phyloP scores from a whole-genome alignment of 2,888 invertebrate genomes.

The Limnephilus auricula region DNA sequence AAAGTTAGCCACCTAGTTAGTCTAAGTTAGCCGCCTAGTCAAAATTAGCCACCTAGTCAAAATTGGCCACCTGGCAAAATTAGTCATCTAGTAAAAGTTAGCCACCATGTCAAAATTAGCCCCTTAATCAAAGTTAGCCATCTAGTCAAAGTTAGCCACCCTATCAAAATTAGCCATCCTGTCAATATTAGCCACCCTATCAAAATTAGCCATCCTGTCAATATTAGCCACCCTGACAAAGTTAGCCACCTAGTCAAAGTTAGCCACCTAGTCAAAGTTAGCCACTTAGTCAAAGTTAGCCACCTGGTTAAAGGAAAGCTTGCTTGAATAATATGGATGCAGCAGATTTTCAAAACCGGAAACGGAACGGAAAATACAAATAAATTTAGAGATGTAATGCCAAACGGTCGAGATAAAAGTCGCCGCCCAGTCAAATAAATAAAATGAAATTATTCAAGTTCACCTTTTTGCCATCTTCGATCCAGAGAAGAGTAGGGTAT shows the following conservation, averaged over 20 bases:
- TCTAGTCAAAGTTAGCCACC: neutral
- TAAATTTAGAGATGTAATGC: no score
- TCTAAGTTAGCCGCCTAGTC: neutral
- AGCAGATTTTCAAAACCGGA: no score
- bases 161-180: neutral
- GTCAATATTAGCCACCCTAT: no score
- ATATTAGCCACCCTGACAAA: no score
- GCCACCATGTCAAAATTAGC: no score
- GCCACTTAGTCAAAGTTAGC: no score
- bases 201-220: no score
- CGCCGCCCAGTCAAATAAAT: neutral
- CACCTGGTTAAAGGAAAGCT: neutral
- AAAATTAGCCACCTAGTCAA: neutral
- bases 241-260: no score
- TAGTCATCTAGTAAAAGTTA: neutral
- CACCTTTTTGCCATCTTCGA: slow-evolving; percentile 91
- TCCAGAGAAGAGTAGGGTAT: slow-evolving; percentile 92
- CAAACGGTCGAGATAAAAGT: neutral
- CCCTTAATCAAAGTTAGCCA: no score
- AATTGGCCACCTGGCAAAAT: no score
- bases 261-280: neutral
- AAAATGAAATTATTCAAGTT: slow-evolving; percentile 59
- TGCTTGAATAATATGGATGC: no score
- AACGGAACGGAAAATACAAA: no score
- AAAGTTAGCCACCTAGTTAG: neutral